phyloP scores from a whole-genome alignment of 23 tunicate genomes.

The Ciona savignyi region DNA sequence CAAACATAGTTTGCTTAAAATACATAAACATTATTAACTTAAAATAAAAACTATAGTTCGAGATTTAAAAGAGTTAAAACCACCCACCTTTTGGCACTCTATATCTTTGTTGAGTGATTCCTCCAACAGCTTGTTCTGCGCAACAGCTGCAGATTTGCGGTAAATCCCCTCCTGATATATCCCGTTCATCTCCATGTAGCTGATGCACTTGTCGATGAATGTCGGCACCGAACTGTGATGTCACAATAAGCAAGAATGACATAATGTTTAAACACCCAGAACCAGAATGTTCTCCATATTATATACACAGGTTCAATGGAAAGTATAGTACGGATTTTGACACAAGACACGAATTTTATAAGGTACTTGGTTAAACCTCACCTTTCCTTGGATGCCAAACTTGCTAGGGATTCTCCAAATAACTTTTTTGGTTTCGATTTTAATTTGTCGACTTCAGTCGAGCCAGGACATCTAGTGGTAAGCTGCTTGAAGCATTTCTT shows the following conservation, averaged over 20 bases:
- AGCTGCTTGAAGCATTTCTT: slow-evolving; percentile 42
- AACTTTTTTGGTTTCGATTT: slow-evolving; percentile 30
- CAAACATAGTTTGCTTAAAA: no score
- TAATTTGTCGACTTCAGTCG: slow-evolving; percentile 16
- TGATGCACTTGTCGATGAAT: slow-evolving; percentile 56
- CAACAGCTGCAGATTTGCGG: slow-evolving; percentile 48
- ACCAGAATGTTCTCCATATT: no score
- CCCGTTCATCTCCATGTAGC: slow-evolving; percentile 67
- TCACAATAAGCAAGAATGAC: no score
- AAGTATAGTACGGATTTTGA: no score
- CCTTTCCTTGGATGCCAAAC: slow-evolving; percentile 4
- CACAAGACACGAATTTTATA: no score
- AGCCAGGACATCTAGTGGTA: slow-evolving; percentile 27
- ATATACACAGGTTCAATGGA: no score
- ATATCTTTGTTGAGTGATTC: slow-evolving; percentile 44
- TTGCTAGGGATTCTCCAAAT: slow-evolving; percentile 35
- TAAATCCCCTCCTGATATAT: slow-evolving; percentile 66
- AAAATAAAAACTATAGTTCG: no score
- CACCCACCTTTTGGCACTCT: slow-evolving; percentile 42
- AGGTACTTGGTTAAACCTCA: neutral
- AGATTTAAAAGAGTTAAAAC: no score
- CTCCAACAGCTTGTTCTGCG: slow-evolving; percentile 32
- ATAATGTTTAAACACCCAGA: no score
- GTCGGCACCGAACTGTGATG: slow-evolving; percentile 31
- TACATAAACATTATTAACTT: no score